These are phyloP conservation scores for Avahi laniger DNA, from an alignment of 2,797 vertebrate species.

Conservation along the genomic window DNA sequence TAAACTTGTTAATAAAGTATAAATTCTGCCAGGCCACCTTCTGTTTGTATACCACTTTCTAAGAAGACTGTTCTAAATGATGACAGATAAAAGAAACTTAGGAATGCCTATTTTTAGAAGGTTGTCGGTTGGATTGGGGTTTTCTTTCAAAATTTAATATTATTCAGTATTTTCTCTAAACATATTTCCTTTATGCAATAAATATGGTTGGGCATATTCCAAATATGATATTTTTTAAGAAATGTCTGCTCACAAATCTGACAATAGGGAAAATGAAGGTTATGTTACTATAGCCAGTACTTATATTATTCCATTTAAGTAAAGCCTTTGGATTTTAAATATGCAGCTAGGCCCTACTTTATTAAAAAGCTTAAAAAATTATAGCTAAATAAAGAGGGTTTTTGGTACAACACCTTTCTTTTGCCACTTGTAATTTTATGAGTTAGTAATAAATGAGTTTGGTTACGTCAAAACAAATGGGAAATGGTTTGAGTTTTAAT, in stretches of 20 bases:
- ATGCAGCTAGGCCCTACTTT: conserved; percentile 18
- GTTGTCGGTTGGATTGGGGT: background rate
- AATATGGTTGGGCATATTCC: background rate
- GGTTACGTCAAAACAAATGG: conserved; percentile 57
- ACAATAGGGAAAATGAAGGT: conserved; percentile 27
- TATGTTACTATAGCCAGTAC: background rate
- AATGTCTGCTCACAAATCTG: conserved; percentile 50
- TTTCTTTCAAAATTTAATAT: conserved; percentile 39
- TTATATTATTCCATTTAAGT: background rate
- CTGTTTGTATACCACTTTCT: background rate
- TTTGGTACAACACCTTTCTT: conserved; percentile 51
- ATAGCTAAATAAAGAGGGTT: conserved; percentile 7
- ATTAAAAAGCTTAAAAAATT: conserved; percentile 60
- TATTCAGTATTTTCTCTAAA: conserved; percentile 47
- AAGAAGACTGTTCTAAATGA: background rate
- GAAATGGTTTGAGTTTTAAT: conserved; percentile 61
- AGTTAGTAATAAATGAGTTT: conserved; percentile 59
- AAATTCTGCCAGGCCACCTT: background rate
- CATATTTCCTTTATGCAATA: background rate
- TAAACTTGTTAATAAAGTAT: background rate
- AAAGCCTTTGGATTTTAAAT: conserved; percentile 27
- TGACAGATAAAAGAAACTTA: background rate
- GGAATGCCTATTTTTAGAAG: background rate
- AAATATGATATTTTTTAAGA: conserved; percentile 18
- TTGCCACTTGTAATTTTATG: conserved; percentile 53